phyloP scores from a whole-genome alignment of 2,888 invertebrate genomes.

The Drosophila borborema region DNA sequence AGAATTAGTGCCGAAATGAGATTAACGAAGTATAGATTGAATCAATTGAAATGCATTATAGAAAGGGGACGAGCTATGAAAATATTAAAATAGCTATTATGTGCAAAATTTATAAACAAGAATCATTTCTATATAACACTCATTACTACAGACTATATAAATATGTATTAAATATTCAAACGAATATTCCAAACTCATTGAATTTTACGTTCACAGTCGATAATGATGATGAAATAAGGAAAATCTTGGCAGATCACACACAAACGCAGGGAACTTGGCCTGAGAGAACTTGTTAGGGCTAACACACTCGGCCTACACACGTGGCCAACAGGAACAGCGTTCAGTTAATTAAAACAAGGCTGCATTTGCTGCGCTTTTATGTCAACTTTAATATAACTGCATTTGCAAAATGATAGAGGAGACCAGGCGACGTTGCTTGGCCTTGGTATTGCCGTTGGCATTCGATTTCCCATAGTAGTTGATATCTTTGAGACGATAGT shows the following conservation, averaged over 20 bases:
- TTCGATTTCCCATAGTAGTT: constrained; percentile 35
- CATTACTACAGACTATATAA: no score
- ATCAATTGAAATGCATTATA: no score
- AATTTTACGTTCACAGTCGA: no score
- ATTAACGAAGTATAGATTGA: no score
- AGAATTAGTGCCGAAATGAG: no score
- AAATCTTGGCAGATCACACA: not conserved
- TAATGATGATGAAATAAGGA: not conserved
- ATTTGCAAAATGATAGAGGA: constrained; percentile 42
- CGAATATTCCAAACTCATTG: not conserved
- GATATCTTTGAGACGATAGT: constrained; percentile 42
- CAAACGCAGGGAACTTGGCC: constrained; percentile 5
- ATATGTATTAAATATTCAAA: not conserved
- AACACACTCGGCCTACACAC: constrained; percentile 24
- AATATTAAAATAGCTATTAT: no score
- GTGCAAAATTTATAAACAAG: no score
- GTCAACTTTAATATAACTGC: constrained; percentile 55
- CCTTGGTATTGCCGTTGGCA: constrained; percentile 20
- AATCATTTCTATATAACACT: no score
- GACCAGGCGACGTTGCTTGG: constrained; percentile 40
- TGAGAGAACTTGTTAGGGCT: constrained; percentile 30
- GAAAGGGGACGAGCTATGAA: no score
- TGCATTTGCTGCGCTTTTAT: not conserved
- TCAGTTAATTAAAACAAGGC: not conserved
- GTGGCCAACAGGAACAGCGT: constrained; percentile 18